Percentiles rank a stretch among this genome's conserved stretches.
These are phyloP conservation scores for Steinernema carpocapsae DNA, from an alignment of 2,888 invertebrate genomes.

Conservation along the genomic window DNA sequence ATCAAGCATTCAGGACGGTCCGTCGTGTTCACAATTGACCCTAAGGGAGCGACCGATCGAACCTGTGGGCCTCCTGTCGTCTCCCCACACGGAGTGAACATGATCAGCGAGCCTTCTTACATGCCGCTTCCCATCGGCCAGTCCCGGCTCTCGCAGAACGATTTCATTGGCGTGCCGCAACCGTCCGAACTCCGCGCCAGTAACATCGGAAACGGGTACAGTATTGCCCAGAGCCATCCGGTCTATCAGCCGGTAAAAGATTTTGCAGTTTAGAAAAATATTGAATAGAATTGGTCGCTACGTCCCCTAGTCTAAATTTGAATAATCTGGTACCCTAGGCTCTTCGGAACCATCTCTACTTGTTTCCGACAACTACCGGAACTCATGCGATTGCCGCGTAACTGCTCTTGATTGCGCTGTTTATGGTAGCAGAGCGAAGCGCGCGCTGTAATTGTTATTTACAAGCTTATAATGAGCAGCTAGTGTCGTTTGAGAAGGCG, in stretches of 20 bases:
- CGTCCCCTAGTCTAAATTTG: too few species aligned
- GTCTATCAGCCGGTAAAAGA: neutral
- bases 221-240: neutral
- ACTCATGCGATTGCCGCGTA: neutral
- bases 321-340: too few species aligned
- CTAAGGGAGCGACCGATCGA: constrained; percentile 29
- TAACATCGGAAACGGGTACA: constrained; percentile 8
- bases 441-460: constrained; percentile 25
- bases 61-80: constrained; percentile 8
- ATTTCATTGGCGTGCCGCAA: neutral
- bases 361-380: neutral
- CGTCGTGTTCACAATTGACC: constrained; percentile 52
- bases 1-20: constrained; percentile 48
- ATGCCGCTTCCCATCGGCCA: constrained; percentile 12
- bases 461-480: neutral
- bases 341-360: too few species aligned
- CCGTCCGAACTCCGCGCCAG: constrained; percentile 10
- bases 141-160: constrained; percentile 3
- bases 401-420: constrained; percentile 20
- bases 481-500: neutral
- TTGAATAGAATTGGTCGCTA: too few species aligned
- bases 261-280: too few species aligned
- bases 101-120: constrained; percentile 21
- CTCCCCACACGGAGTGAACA: constrained; percentile 16
- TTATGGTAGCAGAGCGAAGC: neutral